Conservation (phyloP, 2,797 vertebrate genomes). For the Manis pentadactyla region DNA sequence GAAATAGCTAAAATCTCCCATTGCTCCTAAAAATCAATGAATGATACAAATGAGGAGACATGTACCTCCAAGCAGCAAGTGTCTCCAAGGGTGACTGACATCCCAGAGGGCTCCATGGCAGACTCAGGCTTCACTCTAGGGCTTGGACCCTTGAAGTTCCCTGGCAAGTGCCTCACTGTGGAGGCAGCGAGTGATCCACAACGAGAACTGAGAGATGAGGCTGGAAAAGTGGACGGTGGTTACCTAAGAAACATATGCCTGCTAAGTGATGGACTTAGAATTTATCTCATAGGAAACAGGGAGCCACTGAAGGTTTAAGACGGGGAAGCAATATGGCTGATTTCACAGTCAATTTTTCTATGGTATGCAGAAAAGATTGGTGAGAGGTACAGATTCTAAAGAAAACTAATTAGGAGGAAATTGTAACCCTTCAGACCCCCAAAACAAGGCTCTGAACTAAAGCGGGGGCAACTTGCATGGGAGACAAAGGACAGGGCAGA, state of each 20-base stretch:
- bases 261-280: too few relatives aligned
- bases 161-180: background rate
- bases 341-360: background rate
- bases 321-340: fast-evolving
- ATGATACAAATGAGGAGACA: background rate
- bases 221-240: fast-evolving
- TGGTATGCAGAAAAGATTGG: background rate
- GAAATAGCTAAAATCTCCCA: background rate
- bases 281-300: background rate
- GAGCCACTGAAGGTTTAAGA: background rate
- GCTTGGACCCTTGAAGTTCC: fast-evolving
- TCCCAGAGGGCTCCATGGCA: fast-evolving
- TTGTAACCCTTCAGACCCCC: background rate
- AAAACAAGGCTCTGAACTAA: background rate
- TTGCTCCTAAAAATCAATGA: background rate
- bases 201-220: background rate
- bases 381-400: background rate
- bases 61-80: too few relatives aligned
- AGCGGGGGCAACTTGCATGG: background rate
- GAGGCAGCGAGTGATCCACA: background rate
- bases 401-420: background rate
- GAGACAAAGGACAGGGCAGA: constrained; percentile 77
- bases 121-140: fast-evolving
- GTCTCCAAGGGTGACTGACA: fast-evolving
- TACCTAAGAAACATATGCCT: background rate